A percentile compares a stretch with the other conserved stretches of the same genome.
Evolutionary conservation across 1,140 invertebrate genomes (phyloP).

Genomic region (Bombus soroeensis): DNA sequence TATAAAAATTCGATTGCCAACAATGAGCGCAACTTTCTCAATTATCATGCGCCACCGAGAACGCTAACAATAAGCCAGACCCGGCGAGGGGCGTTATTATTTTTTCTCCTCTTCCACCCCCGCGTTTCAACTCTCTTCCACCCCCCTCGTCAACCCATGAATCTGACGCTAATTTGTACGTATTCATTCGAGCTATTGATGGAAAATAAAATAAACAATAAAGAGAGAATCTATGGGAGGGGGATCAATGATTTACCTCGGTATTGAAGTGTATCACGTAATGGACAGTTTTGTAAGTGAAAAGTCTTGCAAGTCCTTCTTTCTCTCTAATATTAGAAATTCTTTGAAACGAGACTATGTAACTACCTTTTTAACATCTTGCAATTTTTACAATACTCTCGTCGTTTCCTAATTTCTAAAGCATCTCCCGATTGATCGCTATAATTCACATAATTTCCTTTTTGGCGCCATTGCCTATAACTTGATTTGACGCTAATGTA

Average conservation of each 20-base stretch:
- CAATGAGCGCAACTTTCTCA: constrained; percentile 50
- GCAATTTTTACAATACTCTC: too few relatives aligned
- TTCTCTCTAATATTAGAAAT: too few relatives aligned
- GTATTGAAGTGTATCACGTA: background rate
- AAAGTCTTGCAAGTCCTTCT: background rate
- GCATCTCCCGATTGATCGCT: too few relatives aligned
- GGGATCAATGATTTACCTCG: background rate
- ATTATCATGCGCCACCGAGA: constrained; percentile 32
- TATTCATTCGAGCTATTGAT: constrained; percentile 21
- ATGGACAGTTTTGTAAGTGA: background rate
- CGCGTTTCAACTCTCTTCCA: background rate
- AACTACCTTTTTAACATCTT: too few relatives aligned
- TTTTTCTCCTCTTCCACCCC: background rate
- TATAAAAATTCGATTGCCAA: constrained; percentile 54
- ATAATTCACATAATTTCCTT: too few relatives aligned
- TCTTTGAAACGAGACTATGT: too few relatives aligned
- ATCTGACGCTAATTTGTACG: constrained; percentile 28
- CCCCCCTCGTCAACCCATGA: background rate
- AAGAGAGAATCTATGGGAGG: background rate
- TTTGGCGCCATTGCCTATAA: too few relatives aligned
- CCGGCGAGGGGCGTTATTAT: constrained; percentile 14
- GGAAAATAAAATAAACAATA: constrained; percentile 12
- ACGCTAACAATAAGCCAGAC: constrained; percentile 34
- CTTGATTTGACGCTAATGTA: too few relatives aligned
- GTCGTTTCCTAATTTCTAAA: too few relatives aligned